phyloP scores from a whole-genome alignment of 2,797 vertebrate genomes.

The Ptychobarbus kaznakovi region DNA sequence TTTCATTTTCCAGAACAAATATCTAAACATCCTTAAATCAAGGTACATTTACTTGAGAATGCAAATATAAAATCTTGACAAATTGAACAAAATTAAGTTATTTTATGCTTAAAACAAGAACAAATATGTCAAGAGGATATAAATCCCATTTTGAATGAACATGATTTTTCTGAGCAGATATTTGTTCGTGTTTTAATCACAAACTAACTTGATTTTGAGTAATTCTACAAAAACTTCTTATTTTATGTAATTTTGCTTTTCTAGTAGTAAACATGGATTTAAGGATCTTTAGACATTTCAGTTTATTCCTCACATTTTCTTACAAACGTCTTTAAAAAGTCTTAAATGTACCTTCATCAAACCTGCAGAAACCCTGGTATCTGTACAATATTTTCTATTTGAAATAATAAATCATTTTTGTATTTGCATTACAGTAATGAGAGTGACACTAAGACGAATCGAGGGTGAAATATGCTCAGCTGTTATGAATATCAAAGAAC shows the following conservation, averaged over 20 bases:
- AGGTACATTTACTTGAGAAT: neutral
- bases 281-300: neutral
- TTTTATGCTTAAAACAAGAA: neutral
- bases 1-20: neutral
- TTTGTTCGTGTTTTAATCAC: neutral
- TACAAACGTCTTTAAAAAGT: neutral
- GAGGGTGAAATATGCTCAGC: neutral
- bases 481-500: neutral
- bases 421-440: neutral
- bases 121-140: neutral
- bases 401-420: neutral
- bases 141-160: neutral
- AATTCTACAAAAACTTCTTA: neutral
- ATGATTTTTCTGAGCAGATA: neutral
- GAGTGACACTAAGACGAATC: neutral
- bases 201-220: neutral
- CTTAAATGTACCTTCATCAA: neutral
- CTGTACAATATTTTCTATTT: neutral
- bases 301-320: neutral
- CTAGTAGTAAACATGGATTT: too few species aligned
- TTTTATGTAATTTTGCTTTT: neutral
- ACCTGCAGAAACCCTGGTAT: neutral
- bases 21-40: neutral
- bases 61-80: neutral
- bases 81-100: neutral